phyloP scores from a whole-genome alignment of 1,140 invertebrate genomes.

The Thalassaphorura encarpata region DNA sequence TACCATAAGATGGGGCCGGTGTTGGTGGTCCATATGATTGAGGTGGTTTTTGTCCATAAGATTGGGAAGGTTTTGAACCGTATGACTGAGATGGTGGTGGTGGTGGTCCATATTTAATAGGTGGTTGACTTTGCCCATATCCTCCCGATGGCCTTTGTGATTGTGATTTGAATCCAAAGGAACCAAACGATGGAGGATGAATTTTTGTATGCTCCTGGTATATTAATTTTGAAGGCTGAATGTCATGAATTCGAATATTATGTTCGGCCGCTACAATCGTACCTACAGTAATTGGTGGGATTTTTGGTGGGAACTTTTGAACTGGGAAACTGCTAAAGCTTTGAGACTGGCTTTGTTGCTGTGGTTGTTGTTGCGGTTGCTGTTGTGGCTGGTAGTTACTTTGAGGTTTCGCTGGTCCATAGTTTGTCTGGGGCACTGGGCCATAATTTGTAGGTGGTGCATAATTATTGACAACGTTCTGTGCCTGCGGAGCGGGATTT shows the following conservation, averaged over 20 bases:
- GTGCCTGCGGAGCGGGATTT: not conserved
- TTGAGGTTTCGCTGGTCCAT: not conserved
- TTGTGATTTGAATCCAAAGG: not conserved
- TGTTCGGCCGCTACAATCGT: slow-evolving; percentile 18
- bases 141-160: not conserved
- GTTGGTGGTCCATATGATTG: not conserved
- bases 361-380: not conserved
- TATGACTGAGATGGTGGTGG: slow-evolving; percentile 1
- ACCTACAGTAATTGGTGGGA: slow-evolving; percentile 15
- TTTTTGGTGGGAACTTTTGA: not conserved
- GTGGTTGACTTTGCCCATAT: not conserved
- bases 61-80: not conserved
- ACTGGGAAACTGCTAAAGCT: not conserved
- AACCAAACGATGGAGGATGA: not conserved
- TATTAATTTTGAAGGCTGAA: slow-evolving; percentile 18
- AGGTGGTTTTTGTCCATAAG: no score
- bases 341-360: not conserved
- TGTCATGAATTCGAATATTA: slow-evolving; percentile 2
- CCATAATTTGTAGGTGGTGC: not conserved
- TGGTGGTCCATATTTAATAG: not conserved
- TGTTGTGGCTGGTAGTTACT: not conserved
- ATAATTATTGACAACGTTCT: not conserved
- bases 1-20: no score
- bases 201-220: slow-evolving; percentile 27
- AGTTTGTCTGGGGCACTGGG: not conserved